Conservation (phyloP, 2,888 invertebrate species). For the Tenthredo scrophulariae region DNA sequence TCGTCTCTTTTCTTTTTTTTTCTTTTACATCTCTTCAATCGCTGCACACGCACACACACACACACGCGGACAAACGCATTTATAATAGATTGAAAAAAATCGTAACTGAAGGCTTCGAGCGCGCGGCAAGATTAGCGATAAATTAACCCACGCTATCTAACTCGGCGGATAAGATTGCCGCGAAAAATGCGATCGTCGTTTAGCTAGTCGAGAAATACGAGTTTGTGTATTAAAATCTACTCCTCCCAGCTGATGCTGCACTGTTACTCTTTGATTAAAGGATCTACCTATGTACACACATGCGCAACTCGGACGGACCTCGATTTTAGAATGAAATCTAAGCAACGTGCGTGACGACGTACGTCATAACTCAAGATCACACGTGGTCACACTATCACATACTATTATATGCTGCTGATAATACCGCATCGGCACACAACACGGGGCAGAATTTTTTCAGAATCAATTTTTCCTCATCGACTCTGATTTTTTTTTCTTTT, state of each 20-base stretch:
- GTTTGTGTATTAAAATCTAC: not conserved
- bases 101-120: not conserved
- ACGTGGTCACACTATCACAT: conserved; percentile 14
- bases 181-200: conserved; percentile 2
- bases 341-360: conserved; percentile 28
- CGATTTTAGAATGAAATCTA: conserved; percentile 6
- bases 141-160: conserved; percentile 71
- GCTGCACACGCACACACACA: not conserved
- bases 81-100: not conserved
- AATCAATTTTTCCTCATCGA: not conserved
- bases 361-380: conserved; percentile 28
- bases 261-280: not conserved
- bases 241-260: too few species aligned
- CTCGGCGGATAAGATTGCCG: conserved; percentile 70
- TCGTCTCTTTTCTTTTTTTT: not conserved
- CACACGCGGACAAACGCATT: too few species aligned
- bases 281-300: not conserved
- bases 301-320: not conserved
- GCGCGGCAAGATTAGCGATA: conserved; percentile 50
- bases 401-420: not conserved
- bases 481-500: not conserved
- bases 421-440: not conserved
- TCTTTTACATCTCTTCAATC: not conserved
- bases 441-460: not conserved
- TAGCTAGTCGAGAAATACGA: not conserved